Percentiles rank a stretch among this genome's conserved stretches.
Evolutionary conservation across 2,113 vertebrate genomes (phyloP).

Genomic region (Microcebus lehilahytsara): DNA sequence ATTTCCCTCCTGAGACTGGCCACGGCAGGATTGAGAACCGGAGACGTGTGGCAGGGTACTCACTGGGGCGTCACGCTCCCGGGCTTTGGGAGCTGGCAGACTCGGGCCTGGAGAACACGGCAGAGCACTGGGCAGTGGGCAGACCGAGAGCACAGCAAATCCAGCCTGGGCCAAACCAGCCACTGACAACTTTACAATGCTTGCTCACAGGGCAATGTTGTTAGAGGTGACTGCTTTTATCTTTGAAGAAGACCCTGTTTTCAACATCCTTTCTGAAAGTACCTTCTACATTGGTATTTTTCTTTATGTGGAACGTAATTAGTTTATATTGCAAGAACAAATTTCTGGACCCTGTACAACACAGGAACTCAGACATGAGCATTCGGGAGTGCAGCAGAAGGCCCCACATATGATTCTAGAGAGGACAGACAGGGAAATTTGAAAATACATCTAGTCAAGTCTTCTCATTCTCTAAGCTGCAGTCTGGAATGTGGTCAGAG

Average conservation of each 20-base stretch:
- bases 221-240: background rate
- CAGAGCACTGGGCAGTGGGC: background rate
- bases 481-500: background rate
- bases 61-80: background rate
- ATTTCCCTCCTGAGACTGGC: background rate
- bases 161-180: background rate
- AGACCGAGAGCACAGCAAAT: background rate
- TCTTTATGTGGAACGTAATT: background rate
- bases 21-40: background rate
- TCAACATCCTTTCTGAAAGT: background rate
- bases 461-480: background rate
- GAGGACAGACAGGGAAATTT: background rate
- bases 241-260: background rate
- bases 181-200: background rate
- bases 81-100: background rate
- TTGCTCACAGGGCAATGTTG: background rate
- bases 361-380: background rate
- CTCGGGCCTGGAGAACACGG: background rate
- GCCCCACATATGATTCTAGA: background rate
- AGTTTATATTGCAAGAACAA: background rate
- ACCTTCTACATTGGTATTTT: background rate
- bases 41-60: accelerated
- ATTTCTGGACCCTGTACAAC: background rate
- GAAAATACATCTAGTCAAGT: background rate
- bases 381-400: background rate